A percentile compares a stretch with the other conserved stretches of the same genome.
Evolutionary conservation across 2,888 invertebrate genomes (phyloP).

Genomic region (Stenoptilia bipunctidactyla): DNA sequence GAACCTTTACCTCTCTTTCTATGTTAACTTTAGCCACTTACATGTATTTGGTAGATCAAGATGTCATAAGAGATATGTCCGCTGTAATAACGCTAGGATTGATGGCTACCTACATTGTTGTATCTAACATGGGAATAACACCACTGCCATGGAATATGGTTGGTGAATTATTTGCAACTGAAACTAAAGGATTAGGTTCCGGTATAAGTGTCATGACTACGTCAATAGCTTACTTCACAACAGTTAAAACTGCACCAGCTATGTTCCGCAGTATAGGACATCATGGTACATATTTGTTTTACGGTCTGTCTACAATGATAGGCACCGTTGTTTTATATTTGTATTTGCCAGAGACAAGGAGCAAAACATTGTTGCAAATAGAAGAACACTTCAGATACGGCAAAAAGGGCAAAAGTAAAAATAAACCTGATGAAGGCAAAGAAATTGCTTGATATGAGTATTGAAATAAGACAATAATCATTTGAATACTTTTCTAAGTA

Average conservation of each 20-base stretch:
- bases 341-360: slow-evolving; percentile 77
- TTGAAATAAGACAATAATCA: neutral
- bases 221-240: slow-evolving; percentile 75
- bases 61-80: slow-evolving; percentile 30
- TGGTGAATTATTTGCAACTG: slow-evolving; percentile 78
- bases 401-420: slow-evolving; percentile 27
- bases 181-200: slow-evolving; percentile 76
- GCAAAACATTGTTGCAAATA: slow-evolving; percentile 76
- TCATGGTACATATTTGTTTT: slow-evolving; percentile 74
- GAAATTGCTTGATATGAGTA: slow-evolving; percentile 1
- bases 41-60: slow-evolving; percentile 41
- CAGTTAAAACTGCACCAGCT: slow-evolving; percentile 76
- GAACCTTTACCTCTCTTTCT: slow-evolving; percentile 70
- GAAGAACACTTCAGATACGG: slow-evolving; percentile 67
- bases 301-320: slow-evolving; percentile 70
- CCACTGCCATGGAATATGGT: slow-evolving; percentile 82
- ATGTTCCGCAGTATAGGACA: slow-evolving; percentile 70
- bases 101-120: slow-evolving; percentile 70
- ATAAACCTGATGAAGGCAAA: slow-evolving; percentile 5
- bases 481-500: neutral
- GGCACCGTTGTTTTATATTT: slow-evolving; percentile 73
- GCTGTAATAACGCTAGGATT: slow-evolving; percentile 56
- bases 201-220: slow-evolving; percentile 76
- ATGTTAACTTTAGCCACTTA: slow-evolving; percentile 66
- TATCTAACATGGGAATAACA: slow-evolving; percentile 72